phyloP scores from a whole-genome alignment of 2,888 invertebrate genomes.

The Hypselothyrea guttata region DNA sequence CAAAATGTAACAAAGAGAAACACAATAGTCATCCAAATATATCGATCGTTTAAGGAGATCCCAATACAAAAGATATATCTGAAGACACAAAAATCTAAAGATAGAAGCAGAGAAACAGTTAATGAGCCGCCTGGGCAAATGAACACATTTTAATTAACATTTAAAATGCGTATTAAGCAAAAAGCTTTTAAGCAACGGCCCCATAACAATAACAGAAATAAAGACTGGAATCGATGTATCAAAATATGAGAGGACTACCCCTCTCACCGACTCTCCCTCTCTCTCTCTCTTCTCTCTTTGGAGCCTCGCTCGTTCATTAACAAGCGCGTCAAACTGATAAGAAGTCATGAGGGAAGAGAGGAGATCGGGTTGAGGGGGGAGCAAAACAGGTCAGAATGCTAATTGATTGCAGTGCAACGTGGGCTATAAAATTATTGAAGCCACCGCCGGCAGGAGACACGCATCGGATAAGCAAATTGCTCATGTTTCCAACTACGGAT shows the following conservation, averaged over 20 bases:
- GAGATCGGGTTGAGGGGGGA: conserved; percentile 8
- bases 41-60: too few species aligned
- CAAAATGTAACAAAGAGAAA: too few species aligned
- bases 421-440: conserved; percentile 74
- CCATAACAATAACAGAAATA: conserved; percentile 47
- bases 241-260: conserved; percentile 62
- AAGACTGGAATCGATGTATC: conserved; percentile 62
- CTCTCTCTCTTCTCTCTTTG: not conserved
- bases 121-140: conserved; percentile 61
- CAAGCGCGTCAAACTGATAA: conserved; percentile 75
- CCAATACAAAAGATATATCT: too few species aligned
- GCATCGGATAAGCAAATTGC: conserved; percentile 73
- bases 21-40: too few species aligned
- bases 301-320: conserved; percentile 67
- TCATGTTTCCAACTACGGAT: conserved; percentile 35
- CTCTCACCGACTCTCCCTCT: not conserved
- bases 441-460: conserved; percentile 69
- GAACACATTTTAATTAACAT: conserved; percentile 80
- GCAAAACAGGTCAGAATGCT: conserved; percentile 73
- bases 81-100: not conserved
- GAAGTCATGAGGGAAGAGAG: not conserved
- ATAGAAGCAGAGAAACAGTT: conserved; percentile 12
- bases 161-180: conserved; percentile 75
- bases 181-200: conserved; percentile 67
- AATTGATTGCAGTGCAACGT: conserved; percentile 70